Base-by-base conservation (phyloP, 2,888 invertebrate species). In the Spatulosminthurus flaviceps region DNA sequence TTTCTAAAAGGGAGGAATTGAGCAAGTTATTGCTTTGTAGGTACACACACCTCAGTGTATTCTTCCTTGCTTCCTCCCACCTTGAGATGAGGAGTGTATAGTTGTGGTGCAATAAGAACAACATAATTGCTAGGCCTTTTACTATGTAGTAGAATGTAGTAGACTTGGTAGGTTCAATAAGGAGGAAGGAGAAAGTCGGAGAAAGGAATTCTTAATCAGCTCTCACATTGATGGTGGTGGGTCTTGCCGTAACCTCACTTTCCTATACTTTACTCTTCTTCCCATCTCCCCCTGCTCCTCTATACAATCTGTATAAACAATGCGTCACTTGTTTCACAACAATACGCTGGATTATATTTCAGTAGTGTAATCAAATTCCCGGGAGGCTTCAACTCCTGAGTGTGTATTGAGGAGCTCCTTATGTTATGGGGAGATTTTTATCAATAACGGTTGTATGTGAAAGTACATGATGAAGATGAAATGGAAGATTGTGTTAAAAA, bases 251-350 rank as follows among this genome's bases (percentile, higher is more conserved):
- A n/a, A n/a, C 67, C 67, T 67, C 28, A 67, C 26, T 24, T 28
- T 67, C 67, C 28, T n/a, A n/a, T n/a, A n/a, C 67, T 28, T 67
- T 16, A 67, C 26, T 24, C 16, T 67, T 28, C 28, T 26, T 29
- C 28, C 24, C 7, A 28, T 67, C 2, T 22, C 28, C 34, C 16
- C 11, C n/a, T n/a, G n/a, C n/a, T n/a, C n/a, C n/a, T n/a, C n/a
- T n/a, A n/a, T n/a, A n/a, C n/a, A n/a, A n/a, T n/a, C n/a, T 5
- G 22, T 70, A 34, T 70, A 70, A 70, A 70, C 41, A 70, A 21
- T 73, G 29, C 51, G 51, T 73, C 42, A 73, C 60, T 73, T 73
- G 73, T 26, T 51, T 60, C 43, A 22, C 51, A 73, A 73, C 73
- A 73, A 73, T 73, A 51, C 26, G 73, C 42, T 72, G 43, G 42